Conservation (phyloP, 1,140 invertebrate species). For the Magallana angulata region DNA sequence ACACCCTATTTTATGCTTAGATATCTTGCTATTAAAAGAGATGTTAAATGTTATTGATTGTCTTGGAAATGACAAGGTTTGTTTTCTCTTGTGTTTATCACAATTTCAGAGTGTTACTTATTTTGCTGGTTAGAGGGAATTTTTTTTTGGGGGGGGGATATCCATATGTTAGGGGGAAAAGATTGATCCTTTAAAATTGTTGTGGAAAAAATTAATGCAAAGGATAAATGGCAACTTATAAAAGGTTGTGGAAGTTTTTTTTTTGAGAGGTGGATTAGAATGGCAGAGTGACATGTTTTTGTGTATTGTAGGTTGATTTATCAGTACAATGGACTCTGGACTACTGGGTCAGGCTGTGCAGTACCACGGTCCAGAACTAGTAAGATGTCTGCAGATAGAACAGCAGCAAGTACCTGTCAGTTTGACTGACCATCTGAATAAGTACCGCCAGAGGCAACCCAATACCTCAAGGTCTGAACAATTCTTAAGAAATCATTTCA, state of each 20-base stretch:
- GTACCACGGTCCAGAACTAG: conserved; percentile 53
- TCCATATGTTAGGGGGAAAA: too few species aligned
- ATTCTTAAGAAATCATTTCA: not conserved
- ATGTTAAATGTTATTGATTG: conserved; percentile 22
- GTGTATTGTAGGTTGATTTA: not conserved
- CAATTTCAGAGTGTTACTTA: not conserved
- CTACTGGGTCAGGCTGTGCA: conserved; percentile 56
- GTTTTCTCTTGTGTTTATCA: conserved; percentile 16
- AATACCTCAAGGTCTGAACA: not conserved
- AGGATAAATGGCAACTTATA: not conserved
- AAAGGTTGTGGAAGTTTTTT: not conserved
- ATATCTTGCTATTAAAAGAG: conserved; percentile 4
- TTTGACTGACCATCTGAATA: conserved; percentile 43
- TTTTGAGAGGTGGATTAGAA: too few species aligned
- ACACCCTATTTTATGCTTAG: not conserved
- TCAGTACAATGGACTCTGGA: conserved; percentile 48
- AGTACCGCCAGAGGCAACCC: conserved; percentile 36
- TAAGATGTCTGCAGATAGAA: conserved; percentile 50
- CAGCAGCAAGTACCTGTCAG: conserved; percentile 48
- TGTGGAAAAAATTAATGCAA: not conserved
- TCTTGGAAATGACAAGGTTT: conserved; percentile 6
- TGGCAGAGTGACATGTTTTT: too few species aligned
- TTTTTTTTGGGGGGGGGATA: too few species aligned
- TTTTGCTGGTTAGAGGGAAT: too few species aligned
- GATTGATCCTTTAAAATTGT: too few species aligned